These are phyloP conservation scores for Matsumyia berberina DNA, from an alignment of 2,888 invertebrate species.

Conservation along the genomic window DNA sequence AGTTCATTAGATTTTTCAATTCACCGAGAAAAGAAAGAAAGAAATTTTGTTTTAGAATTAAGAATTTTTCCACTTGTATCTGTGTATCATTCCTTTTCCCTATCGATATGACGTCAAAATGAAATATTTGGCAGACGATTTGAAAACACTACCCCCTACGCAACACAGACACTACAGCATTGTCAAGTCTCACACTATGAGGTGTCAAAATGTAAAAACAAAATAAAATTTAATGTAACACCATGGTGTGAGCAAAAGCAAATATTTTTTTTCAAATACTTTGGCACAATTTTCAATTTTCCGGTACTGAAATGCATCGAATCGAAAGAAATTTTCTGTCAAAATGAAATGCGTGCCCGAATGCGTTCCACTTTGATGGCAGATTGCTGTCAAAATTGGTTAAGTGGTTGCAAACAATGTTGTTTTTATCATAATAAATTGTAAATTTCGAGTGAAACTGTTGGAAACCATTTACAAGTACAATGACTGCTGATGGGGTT, in stretches of 20 bases:
- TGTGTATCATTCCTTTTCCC: neutral
- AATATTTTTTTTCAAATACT: conserved; percentile 5
- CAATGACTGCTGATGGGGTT: conserved; percentile 38
- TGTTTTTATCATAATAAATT: neutral
- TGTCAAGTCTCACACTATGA: conserved; percentile 32
- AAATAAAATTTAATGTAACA: conserved; percentile 29
- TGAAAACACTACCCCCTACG: neutral
- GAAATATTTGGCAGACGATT: conserved; percentile 24
- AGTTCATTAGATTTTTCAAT: conserved; percentile 31
- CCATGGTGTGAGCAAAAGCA: conserved; percentile 15
- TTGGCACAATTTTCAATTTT: conserved; percentile 39
- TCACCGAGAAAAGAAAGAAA: neutral
- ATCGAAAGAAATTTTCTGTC: neutral
- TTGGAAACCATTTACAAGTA: neutral
- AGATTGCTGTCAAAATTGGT: conserved; percentile 1
- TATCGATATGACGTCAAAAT: conserved; percentile 41
- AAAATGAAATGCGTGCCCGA: conserved; percentile 21
- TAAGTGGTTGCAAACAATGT: neutral
- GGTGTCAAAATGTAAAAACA: conserved; percentile 39
- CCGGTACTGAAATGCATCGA: conserved; percentile 28
- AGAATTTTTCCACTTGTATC: neutral
- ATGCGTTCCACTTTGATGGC: conserved; percentile 26
- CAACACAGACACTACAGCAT: conserved; percentile 3
- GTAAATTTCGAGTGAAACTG: neutral
- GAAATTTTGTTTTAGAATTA: neutral